A percentile compares a stretch with the other conserved stretches of the same genome.
Evolutionary conservation across 2,797 vertebrate species (phyloP).

Genomic region (Xyrichtys novacula): DNA sequence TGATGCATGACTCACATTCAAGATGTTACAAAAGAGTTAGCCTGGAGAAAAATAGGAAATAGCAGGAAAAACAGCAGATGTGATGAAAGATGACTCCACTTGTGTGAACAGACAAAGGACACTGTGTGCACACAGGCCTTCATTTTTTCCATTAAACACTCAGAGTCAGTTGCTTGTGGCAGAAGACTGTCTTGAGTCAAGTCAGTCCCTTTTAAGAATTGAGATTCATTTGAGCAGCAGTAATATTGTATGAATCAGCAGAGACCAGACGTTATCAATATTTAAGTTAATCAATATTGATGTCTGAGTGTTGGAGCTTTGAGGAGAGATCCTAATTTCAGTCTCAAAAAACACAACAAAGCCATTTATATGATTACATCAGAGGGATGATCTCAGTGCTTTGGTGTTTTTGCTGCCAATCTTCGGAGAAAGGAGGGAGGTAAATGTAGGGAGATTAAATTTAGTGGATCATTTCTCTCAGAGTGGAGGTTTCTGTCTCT

Average conservation of each 20-base stretch:
- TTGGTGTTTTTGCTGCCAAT: constrained; percentile 68
- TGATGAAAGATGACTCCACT: constrained; percentile 52
- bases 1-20: constrained; percentile 64
- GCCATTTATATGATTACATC: constrained; percentile 64
- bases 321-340: constrained; percentile 51
- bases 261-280: constrained; percentile 4
- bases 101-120: constrained; percentile 34
- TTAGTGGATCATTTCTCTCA: constrained; percentile 62
- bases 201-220: constrained; percentile 21
- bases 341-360: constrained; percentile 62
- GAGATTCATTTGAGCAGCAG: constrained; percentile 9
- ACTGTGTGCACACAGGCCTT: constrained; percentile 31
- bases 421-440: constrained; percentile 17
- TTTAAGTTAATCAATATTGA: constrained; percentile 31
- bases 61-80: constrained; percentile 38
- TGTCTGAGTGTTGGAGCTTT: constrained; percentile 10
- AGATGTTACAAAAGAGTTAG: constrained; percentile 55
- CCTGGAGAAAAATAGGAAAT: constrained; percentile 59
- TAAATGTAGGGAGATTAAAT: constrained; percentile 49
- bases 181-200: constrained; percentile 15
- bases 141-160: constrained; percentile 55
- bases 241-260: constrained; percentile 36
- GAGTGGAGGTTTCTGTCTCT: constrained; percentile 37
- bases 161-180: constrained; percentile 28
- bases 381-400: constrained; percentile 69